Conservation (phyloP, 2,888 invertebrate genomes). For the Trachelus iudaicus region DNA sequence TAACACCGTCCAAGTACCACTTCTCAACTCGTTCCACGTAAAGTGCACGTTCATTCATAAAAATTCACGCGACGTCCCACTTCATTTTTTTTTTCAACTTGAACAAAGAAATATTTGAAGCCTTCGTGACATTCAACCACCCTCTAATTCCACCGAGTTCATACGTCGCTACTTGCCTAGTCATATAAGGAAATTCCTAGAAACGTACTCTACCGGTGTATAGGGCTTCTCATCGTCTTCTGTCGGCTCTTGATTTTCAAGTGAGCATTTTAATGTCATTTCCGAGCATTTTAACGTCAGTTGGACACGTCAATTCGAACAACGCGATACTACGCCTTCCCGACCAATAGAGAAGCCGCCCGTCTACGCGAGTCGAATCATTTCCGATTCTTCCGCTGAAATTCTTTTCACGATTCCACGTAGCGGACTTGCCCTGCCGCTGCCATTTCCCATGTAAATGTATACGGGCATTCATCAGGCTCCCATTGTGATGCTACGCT, state of each 20-base stretch:
- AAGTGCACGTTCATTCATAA: background rate
- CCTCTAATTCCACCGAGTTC: background rate
- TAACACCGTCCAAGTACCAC: background rate
- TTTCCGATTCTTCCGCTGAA: conserved; percentile 22
- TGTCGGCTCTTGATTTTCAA: background rate
- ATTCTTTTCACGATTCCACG: conserved; percentile 43
- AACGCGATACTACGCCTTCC: background rate
- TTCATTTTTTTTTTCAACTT: background rate
- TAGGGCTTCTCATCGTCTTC: background rate
- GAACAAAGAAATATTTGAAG: background rate
- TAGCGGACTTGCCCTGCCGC: conserved; percentile 34
- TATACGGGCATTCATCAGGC: conserved; percentile 62
- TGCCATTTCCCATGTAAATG: conserved; percentile 61
- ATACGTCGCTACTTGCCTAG: background rate
- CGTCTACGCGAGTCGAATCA: background rate
- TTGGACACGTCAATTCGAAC: background rate
- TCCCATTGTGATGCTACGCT: conserved; percentile 53
- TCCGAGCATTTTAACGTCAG: background rate
- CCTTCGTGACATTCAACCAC: background rate
- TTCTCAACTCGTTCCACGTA: background rate
- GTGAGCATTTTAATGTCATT: too few relatives aligned
- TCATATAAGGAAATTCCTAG: background rate
- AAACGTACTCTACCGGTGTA: background rate
- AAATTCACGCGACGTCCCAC: background rate
- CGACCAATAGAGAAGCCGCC: background rate